Evolutionary conservation across 2,888 invertebrate genomes (phyloP).

Genomic region (Ctena decussata): DNA sequence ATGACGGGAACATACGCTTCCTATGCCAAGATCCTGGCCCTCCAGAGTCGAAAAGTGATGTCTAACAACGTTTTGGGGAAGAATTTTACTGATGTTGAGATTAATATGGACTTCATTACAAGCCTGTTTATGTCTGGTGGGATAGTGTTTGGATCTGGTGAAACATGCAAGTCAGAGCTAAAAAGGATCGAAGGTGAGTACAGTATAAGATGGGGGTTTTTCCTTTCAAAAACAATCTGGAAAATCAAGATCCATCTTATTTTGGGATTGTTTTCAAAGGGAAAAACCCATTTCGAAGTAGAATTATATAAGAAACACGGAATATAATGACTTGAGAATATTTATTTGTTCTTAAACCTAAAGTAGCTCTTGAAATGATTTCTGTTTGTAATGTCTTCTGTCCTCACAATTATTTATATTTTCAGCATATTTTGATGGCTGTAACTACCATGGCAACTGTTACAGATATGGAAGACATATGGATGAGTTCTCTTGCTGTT

Average conservation of each 20-base stretch:
- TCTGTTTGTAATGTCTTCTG: too few relatives aligned
- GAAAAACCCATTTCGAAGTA: too few relatives aligned
- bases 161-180: constrained; percentile 22
- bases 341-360: too few relatives aligned
- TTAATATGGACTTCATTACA: constrained; percentile 43
- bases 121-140: constrained; percentile 49
- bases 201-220: too few relatives aligned
- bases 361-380: too few relatives aligned
- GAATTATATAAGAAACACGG: too few relatives aligned
- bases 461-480: constrained; percentile 47
- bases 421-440: constrained; percentile 62
- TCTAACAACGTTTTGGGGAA: constrained; percentile 30
- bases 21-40: constrained; percentile 20
- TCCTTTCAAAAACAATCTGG: too few relatives aligned
- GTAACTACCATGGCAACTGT: constrained; percentile 53
- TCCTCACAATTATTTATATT: constrained; percentile 3
- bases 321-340: too few relatives aligned
- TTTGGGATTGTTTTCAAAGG: too few relatives aligned
- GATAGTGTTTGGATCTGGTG: constrained; percentile 38
- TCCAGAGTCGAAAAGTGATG: constrained; percentile 38
- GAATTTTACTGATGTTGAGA: constrained; percentile 55
- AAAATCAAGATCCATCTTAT: too few relatives aligned
- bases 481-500: constrained; percentile 57
- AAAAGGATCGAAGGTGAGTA: constrained; percentile 43
- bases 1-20: constrained; percentile 51